A percentile compares a stretch with the other conserved stretches of the same genome.
Evolutionary conservation across 1,140 invertebrate genomes (phyloP).

Genomic region (Drosophila kurseongensis): DNA sequence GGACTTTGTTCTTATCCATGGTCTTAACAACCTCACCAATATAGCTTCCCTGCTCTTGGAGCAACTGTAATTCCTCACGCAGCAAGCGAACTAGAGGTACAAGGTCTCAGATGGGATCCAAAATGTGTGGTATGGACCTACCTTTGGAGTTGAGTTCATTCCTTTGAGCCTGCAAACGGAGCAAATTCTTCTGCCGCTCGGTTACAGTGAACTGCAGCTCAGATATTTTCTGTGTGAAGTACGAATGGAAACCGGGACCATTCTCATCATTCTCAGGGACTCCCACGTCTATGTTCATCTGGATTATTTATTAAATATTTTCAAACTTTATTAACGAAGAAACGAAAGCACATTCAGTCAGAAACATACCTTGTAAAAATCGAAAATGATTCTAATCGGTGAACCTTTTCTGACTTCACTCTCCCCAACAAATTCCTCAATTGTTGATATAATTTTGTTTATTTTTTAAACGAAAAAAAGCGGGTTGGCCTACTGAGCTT

Average conservation of each 20-base stretch:
- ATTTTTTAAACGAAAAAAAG: conserved; percentile 24
- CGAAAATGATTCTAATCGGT: not conserved
- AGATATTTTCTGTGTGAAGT: conserved; percentile 98
- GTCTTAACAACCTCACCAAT: conserved; percentile 99
- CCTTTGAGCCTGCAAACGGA: conserved; percentile 98
- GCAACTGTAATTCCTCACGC: conserved; percentile 98
- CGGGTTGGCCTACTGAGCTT: conserved; percentile 20
- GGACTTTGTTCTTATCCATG: conserved; percentile 99
- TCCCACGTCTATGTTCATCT: conserved; percentile 31
- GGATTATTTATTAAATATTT: not conserved
- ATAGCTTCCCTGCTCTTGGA: conserved; percentile 99
- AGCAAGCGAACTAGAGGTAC: conserved; percentile 94
- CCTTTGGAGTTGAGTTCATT: conserved; percentile 99
- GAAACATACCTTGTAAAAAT: not conserved
- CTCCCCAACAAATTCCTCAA: not conserved
- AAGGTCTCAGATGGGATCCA: not conserved
- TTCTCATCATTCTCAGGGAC: not conserved
- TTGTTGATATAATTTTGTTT: conserved; percentile 20
- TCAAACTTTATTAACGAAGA: not conserved
- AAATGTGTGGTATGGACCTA: conserved; percentile 65
- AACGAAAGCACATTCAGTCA: not conserved
- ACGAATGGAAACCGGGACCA: conserved; percentile 92
- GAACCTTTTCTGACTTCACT: not conserved
- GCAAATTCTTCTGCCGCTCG: conserved; percentile 98
- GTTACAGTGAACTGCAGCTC: conserved; percentile 97